These are phyloP conservation scores for Trissolcus japonicus DNA, from an alignment of 2,888 invertebrate species.

Conservation along the genomic window DNA sequence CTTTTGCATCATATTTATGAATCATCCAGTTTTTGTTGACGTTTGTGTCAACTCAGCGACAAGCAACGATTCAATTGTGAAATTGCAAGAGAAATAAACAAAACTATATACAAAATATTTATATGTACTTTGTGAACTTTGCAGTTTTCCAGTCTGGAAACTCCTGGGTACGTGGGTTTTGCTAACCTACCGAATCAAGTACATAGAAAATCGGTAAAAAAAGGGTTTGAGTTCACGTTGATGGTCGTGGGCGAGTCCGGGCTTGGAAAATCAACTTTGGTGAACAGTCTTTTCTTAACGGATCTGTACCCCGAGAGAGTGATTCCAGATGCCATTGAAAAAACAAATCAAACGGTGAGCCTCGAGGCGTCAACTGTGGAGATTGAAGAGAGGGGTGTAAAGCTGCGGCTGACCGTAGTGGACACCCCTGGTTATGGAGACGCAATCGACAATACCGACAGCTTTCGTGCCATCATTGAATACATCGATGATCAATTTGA, in stretches of 20 bases:
- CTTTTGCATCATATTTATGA: too few relatives aligned
- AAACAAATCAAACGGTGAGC: constrained; percentile 93
- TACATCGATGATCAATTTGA: constrained; percentile 99
- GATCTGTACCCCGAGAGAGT: constrained; percentile 96
- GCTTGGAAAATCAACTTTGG: constrained; percentile 94
- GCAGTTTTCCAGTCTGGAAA: constrained; percentile 90
- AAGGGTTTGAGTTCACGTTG: constrained; percentile 96
- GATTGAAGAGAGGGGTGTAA: constrained; percentile 96
- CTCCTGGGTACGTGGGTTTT: constrained; percentile 90
- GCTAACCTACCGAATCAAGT: constrained; percentile 97
- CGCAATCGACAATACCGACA: constrained; percentile 95
- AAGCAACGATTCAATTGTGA: too few relatives aligned
- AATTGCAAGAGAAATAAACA: too few relatives aligned
- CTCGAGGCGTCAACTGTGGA: constrained; percentile 97
- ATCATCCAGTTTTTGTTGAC: too few relatives aligned
- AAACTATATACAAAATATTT: too few relatives aligned
- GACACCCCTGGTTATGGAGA: constrained; percentile 98
- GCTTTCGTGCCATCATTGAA: constrained; percentile 94
- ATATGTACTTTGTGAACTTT: constrained; percentile 57
- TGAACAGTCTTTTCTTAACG: constrained; percentile 95
- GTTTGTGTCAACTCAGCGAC: too few relatives aligned
- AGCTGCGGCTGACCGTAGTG: constrained; percentile 93
- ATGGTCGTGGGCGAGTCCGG: constrained; percentile 98
- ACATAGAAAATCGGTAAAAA: constrained; percentile 96
- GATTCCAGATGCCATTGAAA: constrained; percentile 89